Base-by-base conservation (phyloP, 2,797 vertebrate genomes). In the Diceros bicornis region DNA sequence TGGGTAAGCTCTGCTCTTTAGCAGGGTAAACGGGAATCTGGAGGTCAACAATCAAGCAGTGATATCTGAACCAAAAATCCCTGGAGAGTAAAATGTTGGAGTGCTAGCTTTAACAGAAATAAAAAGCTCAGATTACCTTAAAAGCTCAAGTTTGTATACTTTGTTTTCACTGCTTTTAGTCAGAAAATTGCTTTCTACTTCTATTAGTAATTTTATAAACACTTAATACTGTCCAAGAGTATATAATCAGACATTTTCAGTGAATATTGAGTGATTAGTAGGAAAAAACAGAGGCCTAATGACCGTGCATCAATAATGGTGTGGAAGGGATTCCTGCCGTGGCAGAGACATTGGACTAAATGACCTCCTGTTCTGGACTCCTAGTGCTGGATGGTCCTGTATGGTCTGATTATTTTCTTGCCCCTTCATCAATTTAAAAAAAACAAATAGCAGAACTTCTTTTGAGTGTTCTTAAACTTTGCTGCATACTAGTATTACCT, bases 161-260 rank as follows among this genome's bases (percentile, higher is more conserved):
- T 95, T 95, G 37, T 61, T 79, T 93, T 97, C 4, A 96, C 25
- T 95, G 29, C 7, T 92, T 97, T 95, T 78, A 88, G n/a, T 93
- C 64, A 96, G 61, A 69, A 94, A 68, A 4, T 91, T 90, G 61
- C 37, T 81, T 52, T 94, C 20, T 96, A 52, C 61, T 96, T 86
- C 3, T 16, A 7, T 82, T 91, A 72, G 57, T 94, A 79, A 74
- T 89, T 92, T 96, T 94, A 90, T 71, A 83, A 89, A 92, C 25
- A 92, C 2, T 34, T 94, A 71, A 69, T 94, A 11, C 62, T 95
- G 1, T 82, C 52, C 32, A 47, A 81, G 81, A 89, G 16, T 85
- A 27, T 85, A 27, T 79, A 88, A 41, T 72, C 75, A 66, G 25
- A 18, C 85, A 17, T 74, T 66, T 91, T 92, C 92, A 84, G 25